Evolutionary conservation across 2,888 invertebrate genomes (phyloP).

Genomic region (Troides helena): DNA sequence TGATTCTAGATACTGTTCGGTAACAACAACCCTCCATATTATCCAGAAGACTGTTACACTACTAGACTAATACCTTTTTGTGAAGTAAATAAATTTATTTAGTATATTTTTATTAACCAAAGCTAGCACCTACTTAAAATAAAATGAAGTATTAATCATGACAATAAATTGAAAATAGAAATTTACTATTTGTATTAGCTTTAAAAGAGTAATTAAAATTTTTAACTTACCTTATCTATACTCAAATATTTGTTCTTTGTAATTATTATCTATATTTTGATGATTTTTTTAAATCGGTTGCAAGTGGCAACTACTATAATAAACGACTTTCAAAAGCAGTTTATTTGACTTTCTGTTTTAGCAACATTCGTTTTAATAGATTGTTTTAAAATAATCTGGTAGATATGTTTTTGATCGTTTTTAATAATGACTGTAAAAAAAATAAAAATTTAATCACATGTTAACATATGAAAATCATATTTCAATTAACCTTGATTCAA

Average conservation of each 20-base stretch:
- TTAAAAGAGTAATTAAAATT: too few species aligned
- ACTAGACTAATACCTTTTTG: too few species aligned
- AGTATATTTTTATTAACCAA: too few species aligned
- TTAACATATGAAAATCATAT: not conserved
- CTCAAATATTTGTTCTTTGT: slow-evolving; percentile 8
- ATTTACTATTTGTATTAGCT: too few species aligned
- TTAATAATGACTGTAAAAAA: not conserved
- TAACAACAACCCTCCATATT: too few species aligned
- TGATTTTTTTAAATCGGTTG: slow-evolving; percentile 8
- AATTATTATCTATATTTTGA: slow-evolving; percentile 11
- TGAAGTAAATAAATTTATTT: too few species aligned
- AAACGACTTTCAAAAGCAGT: slow-evolving; percentile 12
- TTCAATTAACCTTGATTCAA: not conserved
- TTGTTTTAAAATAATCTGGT: not conserved
- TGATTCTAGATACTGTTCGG: too few species aligned
- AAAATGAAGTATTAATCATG: too few species aligned
- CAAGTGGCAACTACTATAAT: slow-evolving; percentile 11
- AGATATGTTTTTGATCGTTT: slow-evolving; percentile 2
- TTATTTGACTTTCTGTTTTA: not conserved
- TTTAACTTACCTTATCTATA: slow-evolving; percentile 3
- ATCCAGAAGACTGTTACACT: too few species aligned
- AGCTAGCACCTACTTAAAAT: too few species aligned
- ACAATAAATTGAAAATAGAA: too few species aligned
- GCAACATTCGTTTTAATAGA: not conserved
- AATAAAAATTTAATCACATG: not conserved